phyloP scores from a whole-genome alignment of 2,797 vertebrate genomes.

The Cirrhinus mrigala region DNA sequence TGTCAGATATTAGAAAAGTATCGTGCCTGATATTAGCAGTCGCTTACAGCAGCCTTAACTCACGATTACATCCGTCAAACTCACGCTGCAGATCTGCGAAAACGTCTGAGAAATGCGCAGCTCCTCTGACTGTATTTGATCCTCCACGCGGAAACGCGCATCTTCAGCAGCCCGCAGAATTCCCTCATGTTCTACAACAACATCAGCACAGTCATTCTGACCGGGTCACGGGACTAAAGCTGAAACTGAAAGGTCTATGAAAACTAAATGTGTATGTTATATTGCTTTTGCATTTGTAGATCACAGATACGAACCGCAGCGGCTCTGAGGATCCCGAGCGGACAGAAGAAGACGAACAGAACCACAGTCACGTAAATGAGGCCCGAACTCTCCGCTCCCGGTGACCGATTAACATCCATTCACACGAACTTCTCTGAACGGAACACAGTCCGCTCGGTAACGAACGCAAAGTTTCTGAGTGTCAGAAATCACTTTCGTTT shows the following conservation, averaged over 20 bases:
- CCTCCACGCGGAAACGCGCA: not conserved
- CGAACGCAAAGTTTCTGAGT: not conserved
- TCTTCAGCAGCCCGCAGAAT: constrained; percentile 7
- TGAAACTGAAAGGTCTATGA: not conserved
- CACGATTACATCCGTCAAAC: not conserved
- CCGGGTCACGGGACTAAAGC: no score
- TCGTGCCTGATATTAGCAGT: no score
- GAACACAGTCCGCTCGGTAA: not conserved
- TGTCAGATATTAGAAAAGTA: not conserved
- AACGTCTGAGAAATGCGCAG: not conserved
- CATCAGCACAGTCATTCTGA: not conserved
- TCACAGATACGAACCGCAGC: not conserved
- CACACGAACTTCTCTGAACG: not conserved
- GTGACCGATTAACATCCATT: not conserved
- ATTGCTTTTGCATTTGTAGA: no score
- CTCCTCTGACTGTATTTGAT: not conserved
- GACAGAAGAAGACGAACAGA: not conserved
- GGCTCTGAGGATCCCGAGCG: not conserved
- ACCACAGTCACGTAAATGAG: not conserved
- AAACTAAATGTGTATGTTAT: no score
- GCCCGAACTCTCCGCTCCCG: not conserved
- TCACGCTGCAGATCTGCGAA: not conserved
- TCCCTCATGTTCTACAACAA: constrained; percentile 13
- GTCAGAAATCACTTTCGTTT: not conserved
- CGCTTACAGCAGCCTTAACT: not conserved